Conservation (phyloP, 1,140 invertebrate species). For the Diuraphis noxia region DNA sequence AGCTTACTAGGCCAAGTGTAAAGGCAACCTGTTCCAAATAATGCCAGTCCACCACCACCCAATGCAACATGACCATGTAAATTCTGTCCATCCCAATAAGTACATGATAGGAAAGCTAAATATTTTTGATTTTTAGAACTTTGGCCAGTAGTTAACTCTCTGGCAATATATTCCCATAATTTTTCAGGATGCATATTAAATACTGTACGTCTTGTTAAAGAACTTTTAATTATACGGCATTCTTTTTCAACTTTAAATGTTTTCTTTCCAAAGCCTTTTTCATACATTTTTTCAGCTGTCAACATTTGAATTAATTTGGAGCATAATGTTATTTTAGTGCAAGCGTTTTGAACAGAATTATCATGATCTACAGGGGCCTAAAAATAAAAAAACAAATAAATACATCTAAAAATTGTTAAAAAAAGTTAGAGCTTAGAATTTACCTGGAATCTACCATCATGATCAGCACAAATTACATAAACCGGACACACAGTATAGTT, state of each 20-base stretch:
- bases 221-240: constrained; percentile 73
- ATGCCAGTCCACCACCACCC: constrained; percentile 85
- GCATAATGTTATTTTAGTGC: constrained; percentile 75
- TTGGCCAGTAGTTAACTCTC: constrained; percentile 70
- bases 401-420: background rate
- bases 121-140: constrained; percentile 76
- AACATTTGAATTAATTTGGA: constrained; percentile 82
- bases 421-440: background rate
- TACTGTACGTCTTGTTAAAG: constrained; percentile 72
- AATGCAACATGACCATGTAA: constrained; percentile 80
- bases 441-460: constrained; percentile 80
- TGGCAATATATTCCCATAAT: constrained; percentile 82
- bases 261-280: constrained; percentile 76
- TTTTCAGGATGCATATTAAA: constrained; percentile 75
- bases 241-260: constrained; percentile 79
- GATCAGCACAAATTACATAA: constrained; percentile 74
- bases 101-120: constrained; percentile 86
- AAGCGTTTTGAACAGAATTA: constrained; percentile 74
- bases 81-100: constrained; percentile 72
- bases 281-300: constrained; percentile 84
- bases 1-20: constrained; percentile 84
- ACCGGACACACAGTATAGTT: constrained; percentile 66
- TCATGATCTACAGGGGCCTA: constrained; percentile 66
- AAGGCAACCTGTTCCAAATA: constrained; percentile 87
- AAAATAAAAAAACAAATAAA: background rate